Base-by-base conservation (phyloP, 2,797 vertebrate species). In the Margarornis squamiger region DNA sequence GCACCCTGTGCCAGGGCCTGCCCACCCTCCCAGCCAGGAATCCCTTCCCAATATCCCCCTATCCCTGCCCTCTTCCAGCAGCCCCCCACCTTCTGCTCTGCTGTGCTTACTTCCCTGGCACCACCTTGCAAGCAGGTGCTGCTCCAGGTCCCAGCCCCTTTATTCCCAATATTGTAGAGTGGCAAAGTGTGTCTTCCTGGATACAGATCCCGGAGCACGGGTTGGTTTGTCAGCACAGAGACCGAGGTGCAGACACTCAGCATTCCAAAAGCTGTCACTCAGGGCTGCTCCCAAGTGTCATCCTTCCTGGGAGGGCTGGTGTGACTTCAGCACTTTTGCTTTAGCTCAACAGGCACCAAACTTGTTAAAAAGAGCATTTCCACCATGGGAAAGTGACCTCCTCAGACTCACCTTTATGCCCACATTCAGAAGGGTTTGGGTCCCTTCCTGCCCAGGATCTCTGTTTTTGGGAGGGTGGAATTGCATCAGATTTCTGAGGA, bases 401-500 rank as follows among this genome's bases (percentile, higher is more conserved):
- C 32, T 22, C 21, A 52, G 21, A 49, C 2, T 15, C 23, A 5
- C n/a, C 51, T 67, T 34, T 9, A 2, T 19, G 12, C 68, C 59
- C 57, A 4, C n/a, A 13, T 36, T n/a, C 6, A 7, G 7, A 9
- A 63, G 49, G 12, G 2, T 3, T 30, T 39, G 66, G 34, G 20
- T 18, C 52, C n/a, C 14, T 55, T 48, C 63, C 82, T 38, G 39
- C 36, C 12, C n/a, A 32, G n/a, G 34, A 29, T 27, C 32, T 63
- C 17, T 54, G 17, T 6, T 75, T 58, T 15, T 30, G 19, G 54
- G 34, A 32, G 20, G 49, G 15, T 0, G 30, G 58, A 65, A 51
- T 5, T 32, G 1, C 1, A 1, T 4, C 29, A 19, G 0, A 2
- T 12, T 11, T 13, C 10, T 15, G 30, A 2, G 39, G 72, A 46